phyloP scores from a whole-genome alignment of 2,113 vertebrate genomes.

The Columba janthina region DNA sequence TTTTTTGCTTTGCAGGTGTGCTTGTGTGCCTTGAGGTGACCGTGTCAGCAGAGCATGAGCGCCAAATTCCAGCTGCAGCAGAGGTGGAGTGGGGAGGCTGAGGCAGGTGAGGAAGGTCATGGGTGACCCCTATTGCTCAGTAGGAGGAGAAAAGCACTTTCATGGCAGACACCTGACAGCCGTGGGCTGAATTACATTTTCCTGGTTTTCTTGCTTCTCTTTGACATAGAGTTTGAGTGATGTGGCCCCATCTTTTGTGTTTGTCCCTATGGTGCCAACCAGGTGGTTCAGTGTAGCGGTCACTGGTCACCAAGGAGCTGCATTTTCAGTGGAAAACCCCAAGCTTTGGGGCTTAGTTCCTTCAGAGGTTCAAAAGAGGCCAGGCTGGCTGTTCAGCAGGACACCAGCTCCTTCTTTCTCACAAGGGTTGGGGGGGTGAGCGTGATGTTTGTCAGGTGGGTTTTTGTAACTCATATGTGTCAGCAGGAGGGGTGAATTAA shows the following conservation, averaged over 20 bases:
- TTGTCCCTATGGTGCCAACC: background rate
- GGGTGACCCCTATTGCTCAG: background rate
- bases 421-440: background rate
- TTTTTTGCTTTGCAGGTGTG: background rate
- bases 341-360: background rate
- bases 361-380: background rate
- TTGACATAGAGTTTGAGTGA: background rate
- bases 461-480: background rate
- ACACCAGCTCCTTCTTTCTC: background rate
- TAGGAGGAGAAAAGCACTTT: background rate
- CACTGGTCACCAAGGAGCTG: background rate
- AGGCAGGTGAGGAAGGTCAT: background rate
- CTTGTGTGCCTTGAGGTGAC: background rate
- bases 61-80: background rate
- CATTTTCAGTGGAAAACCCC: background rate
- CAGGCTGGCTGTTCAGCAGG: background rate
- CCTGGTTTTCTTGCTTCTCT: background rate
- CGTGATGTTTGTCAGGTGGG: background rate
- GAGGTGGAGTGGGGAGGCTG: accelerated
- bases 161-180: background rate
- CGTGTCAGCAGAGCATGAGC: accelerated
- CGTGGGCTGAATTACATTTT: background rate
- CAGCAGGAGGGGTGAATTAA: background rate
- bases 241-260: background rate
- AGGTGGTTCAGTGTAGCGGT: background rate